Base-by-base conservation (phyloP, 2,113 vertebrate species). In the Numenius arquata region DNA sequence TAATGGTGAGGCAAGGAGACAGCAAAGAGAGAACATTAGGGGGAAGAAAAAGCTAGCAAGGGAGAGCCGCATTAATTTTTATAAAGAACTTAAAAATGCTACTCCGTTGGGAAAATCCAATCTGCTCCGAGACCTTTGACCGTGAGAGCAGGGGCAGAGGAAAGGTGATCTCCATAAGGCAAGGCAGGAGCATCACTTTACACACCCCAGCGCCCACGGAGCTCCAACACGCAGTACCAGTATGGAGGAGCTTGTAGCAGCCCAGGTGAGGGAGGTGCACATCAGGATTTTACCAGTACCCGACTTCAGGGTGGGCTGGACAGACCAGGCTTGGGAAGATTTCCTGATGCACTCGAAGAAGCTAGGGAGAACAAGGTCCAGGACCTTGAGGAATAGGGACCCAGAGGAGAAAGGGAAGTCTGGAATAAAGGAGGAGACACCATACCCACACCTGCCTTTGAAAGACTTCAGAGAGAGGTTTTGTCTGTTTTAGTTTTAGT, bases 241-340 rank as follows among this genome's bases (percentile, higher is more conserved):
- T 2, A 36, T 0, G 1, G 32, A 55, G 21, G 8, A 73, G 25
- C 12, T 58, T 5, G 0, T 14, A 50, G 59, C 58, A 50, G 32
- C 0, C 1, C 41, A 45, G 41, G 38, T 5, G 18, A 77, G 21
- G 40, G 38, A 94, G 50, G 23, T 7, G 4, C 17, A 83, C 71
- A 86, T 11, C 2, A 2, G 40, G 55, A 48, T 67, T 78, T 63
- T 52, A 72, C n/a, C 43, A 80, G 43, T 41, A 30, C 16, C 34
- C 17, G 32, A 40, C 26, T 76, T 59, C 7, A 3, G 8, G 2
- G 43, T 27, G 38, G 34, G 55, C n/a, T 59, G 27, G 47, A 32
- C 30, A 36, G 48, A 56, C 10, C 43, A 87, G 22, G 23, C 38
- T 11, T 56, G 41, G 38, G 14, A 94, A 63, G 21, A 56, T 19